Evolutionary conservation across 37 sponge, comb jelly and placozoan genomes (phyloP).

Genomic region (Aplysina aerophoba): DNA sequence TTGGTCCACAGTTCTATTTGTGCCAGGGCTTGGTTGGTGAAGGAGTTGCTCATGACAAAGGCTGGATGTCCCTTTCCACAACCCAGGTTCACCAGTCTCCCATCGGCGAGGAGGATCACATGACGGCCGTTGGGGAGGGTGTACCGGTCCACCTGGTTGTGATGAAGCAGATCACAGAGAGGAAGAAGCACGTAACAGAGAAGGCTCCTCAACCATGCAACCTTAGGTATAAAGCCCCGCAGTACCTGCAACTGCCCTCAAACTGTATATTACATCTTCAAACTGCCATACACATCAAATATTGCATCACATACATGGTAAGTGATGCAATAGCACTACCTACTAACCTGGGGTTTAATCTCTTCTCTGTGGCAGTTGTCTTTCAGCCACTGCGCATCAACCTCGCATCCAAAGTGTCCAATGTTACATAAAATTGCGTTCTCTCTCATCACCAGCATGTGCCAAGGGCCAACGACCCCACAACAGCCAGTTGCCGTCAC

Average conservation of each 20-base stretch:
- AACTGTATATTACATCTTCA: no score
- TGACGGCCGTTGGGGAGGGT: constrained; percentile 23
- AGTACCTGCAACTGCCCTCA: no score
- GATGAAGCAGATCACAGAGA: neutral
- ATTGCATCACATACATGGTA: neutral
- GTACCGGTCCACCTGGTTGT: constrained; percentile 1
- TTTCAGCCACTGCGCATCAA: neutral
- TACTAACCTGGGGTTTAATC: constrained; percentile 63
- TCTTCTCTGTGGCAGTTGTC: constrained; percentile 28
- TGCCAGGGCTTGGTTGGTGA: constrained; percentile 47
- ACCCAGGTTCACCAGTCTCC: constrained; percentile 41
- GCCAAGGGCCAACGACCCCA: constrained; percentile 21
- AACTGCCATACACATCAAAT: neutral
- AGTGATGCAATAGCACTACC: neutral
- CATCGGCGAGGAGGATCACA: constrained; percentile 33
- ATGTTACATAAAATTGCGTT: constrained; percentile 48
- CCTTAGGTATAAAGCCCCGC: no score
- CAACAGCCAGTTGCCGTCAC: constrained; percentile 43
- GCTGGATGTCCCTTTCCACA: constrained; percentile 50
- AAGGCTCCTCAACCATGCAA: no score
- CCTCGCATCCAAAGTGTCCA: constrained; percentile 7
- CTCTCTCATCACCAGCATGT: constrained; percentile 36
- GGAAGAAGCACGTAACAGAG: no score
- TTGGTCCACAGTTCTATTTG: constrained; percentile 52
- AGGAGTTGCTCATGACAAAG: constrained; percentile 60